Conservation (phyloP, 2,888 invertebrate species). For the Ennomos fuscantarius region DNA sequence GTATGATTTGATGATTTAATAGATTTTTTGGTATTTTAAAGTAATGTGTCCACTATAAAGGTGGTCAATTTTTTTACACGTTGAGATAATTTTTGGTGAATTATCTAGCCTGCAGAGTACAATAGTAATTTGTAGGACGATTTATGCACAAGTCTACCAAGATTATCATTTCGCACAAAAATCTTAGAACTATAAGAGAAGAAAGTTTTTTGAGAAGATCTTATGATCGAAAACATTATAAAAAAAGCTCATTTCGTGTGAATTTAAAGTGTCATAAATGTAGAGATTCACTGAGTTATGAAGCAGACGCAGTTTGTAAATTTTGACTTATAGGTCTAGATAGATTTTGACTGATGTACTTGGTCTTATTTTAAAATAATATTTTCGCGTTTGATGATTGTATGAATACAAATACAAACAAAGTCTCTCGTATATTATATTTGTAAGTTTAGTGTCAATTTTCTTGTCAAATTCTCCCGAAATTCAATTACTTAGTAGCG, state of each 20-base stretch:
- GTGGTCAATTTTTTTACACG: neutral
- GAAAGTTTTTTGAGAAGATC: too few species aligned
- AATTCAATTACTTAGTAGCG: conserved; percentile 83
- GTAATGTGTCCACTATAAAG: conserved; percentile 21
- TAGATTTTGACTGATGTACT: too few species aligned
- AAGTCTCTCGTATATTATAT: conserved; percentile 53
- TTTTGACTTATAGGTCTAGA: neutral
- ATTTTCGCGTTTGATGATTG: neutral
- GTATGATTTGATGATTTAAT: conserved; percentile 23
- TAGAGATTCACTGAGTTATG: too few species aligned
- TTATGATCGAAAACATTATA: too few species aligned
- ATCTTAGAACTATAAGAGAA: neutral
- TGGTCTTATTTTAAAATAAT: neutral
- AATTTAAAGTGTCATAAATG: too few species aligned
- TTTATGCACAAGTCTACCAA: conserved; percentile 43
- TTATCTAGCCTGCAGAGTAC: conserved; percentile 72
- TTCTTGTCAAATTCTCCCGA: conserved; percentile 85
- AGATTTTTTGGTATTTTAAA: conserved; percentile 22
- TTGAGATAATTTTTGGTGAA: conserved; percentile 38
- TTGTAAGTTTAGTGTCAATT: conserved; percentile 81
- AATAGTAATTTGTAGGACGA: conserved; percentile 63
- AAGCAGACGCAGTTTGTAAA: neutral
- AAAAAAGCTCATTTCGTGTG: too few species aligned
- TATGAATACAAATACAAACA: conserved; percentile 15
- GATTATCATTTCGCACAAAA: conserved; percentile 52